These are phyloP conservation scores for Andrena marginata DNA, from an alignment of 2,888 invertebrate species.

Conservation along the genomic window DNA sequence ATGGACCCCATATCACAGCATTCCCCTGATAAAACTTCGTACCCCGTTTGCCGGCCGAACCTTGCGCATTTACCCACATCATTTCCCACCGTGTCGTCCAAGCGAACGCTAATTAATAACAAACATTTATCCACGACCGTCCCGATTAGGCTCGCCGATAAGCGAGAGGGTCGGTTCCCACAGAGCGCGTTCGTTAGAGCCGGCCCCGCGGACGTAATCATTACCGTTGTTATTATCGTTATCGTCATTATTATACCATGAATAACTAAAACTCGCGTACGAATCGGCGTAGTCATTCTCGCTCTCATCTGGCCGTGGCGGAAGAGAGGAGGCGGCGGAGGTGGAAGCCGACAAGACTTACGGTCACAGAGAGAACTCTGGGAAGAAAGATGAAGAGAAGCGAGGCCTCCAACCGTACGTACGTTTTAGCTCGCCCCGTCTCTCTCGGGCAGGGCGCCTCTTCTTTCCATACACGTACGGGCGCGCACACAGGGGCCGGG, in stretches of 20 bases:
- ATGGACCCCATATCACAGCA: neutral
- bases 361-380: conserved; percentile 16
- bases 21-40: neutral
- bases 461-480: conserved; percentile 49
- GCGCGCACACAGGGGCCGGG: conserved; percentile 55
- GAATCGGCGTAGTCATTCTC: conserved; percentile 33
- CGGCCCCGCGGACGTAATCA: conserved; percentile 65
- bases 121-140: conserved; percentile 50
- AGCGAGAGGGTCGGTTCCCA: conserved; percentile 52
- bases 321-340: conserved; percentile 29
- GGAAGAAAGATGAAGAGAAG: conserved; percentile 38
- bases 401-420: conserved; percentile 56
- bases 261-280: conserved; percentile 67
- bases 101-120: conserved; percentile 53
- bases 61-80: neutral
- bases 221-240: conserved; percentile 74
- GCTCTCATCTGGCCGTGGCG: conserved; percentile 27
- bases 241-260: conserved; percentile 73
- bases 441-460: neutral
- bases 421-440: conserved; percentile 43
- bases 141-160: conserved; percentile 53
- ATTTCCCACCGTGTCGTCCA: conserved; percentile 29
- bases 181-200: conserved; percentile 57
- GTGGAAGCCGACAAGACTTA: conserved; percentile 42
- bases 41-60: neutral